Percentiles rank a stretch among this genome's conserved stretches.
Evolutionary conservation across 23 tunicate species (phyloP).

Genomic region (Pegea sp.): DNA sequence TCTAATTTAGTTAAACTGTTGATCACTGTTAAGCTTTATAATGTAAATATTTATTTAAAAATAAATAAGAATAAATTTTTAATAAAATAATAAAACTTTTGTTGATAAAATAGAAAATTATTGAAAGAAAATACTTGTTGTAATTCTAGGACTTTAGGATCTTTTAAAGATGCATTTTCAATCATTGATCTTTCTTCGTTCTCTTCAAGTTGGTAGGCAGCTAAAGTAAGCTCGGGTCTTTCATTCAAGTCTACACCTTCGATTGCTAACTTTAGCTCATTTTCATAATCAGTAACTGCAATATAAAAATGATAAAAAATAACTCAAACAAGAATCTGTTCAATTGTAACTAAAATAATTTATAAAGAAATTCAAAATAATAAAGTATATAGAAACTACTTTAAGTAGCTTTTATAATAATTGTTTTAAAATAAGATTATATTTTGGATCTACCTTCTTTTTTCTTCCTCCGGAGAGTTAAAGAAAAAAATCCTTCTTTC

Average conservation of each 20-base stretch:
- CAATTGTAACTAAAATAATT: not conserved
- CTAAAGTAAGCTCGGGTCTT: conserved; percentile 39
- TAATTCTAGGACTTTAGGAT: conserved; percentile 55
- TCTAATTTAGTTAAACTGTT: too few species aligned
- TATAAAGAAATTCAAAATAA: not conserved
- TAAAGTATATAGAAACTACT: not conserved
- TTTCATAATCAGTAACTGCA: conserved; percentile 65
- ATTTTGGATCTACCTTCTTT: conserved; percentile 26
- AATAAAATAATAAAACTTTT: too few species aligned
- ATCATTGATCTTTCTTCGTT: conserved; percentile 89
- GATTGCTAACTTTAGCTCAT: conserved; percentile 61
- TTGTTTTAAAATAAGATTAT: not conserved
- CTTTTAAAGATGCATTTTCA: conserved; percentile 50
- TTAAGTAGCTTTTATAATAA: too few species aligned
- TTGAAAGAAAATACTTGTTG: conserved; percentile 21
- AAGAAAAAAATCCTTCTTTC: conserved; percentile 58
- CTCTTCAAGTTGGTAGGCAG: conserved; percentile 62
- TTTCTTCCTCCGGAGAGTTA: conserved; percentile 71
- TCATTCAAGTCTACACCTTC: conserved; percentile 25
- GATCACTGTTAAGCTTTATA: too few species aligned
- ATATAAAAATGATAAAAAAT: not conserved
- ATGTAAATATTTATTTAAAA: too few species aligned
- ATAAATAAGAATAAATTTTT: too few species aligned
- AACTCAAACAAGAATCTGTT: not conserved
- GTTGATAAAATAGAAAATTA: too few species aligned